Evolutionary conservation across 2,113 vertebrate species (phyloP).

Genomic region (Paracanthobrama guichenoti): DNA sequence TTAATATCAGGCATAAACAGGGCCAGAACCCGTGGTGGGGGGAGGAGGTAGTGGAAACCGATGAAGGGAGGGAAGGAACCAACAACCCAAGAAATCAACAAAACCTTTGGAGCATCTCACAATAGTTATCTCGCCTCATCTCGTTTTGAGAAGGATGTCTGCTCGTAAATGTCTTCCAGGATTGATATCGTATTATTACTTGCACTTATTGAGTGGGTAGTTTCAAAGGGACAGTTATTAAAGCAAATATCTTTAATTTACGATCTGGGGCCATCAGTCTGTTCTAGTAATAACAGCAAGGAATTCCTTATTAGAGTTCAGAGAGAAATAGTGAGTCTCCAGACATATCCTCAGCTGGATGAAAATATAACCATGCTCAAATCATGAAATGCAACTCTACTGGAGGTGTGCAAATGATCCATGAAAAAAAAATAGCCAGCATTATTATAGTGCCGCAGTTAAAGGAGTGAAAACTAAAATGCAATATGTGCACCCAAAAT

Average conservation of each 20-base stretch:
- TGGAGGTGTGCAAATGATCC: slow-evolving; percentile 28
- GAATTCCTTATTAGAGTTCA: slow-evolving; percentile 60
- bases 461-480: neutral
- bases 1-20: no score
- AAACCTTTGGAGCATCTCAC: slow-evolving; percentile 1
- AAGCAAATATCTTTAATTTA: slow-evolving; percentile 67
- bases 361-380: slow-evolving; percentile 57
- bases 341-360: slow-evolving; percentile 55
- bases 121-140: slow-evolving; percentile 26
- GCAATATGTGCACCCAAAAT: neutral
- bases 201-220: slow-evolving; percentile 54
- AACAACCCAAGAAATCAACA: slow-evolving; percentile 12
- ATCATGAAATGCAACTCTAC: slow-evolving; percentile 56
- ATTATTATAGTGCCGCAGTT: neutral
- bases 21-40: no score
- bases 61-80: slow-evolving; percentile 44
- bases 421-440: neutral
- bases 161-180: slow-evolving; percentile 68
- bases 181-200: slow-evolving; percentile 66
- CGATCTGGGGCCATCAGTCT: slow-evolving; percentile 56
- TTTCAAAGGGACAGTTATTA: slow-evolving; percentile 64
- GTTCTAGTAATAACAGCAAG: slow-evolving; percentile 59
- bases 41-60: slow-evolving; percentile 13
- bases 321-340: slow-evolving; percentile 57
- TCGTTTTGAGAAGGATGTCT: slow-evolving; percentile 59